Conservation (phyloP, 2,888 invertebrate genomes). For the Meganola albula region DNA sequence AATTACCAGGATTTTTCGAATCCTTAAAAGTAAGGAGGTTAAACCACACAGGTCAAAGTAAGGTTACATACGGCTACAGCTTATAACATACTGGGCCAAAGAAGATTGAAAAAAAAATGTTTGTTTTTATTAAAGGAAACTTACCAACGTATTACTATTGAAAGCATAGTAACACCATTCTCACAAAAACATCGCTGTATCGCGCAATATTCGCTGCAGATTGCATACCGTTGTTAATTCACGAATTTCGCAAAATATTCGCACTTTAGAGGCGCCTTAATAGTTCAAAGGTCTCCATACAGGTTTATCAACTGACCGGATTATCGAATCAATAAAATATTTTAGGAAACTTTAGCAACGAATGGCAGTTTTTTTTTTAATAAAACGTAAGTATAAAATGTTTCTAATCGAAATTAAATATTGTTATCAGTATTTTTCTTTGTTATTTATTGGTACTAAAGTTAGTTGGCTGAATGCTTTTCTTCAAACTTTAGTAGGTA, state of each 20-base stretch:
- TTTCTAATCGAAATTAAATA: slow-evolving; percentile 18
- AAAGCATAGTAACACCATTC: too few species aligned
- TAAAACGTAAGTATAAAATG: slow-evolving; percentile 16
- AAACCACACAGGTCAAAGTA: too few species aligned
- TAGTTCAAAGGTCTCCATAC: slow-evolving; percentile 65
- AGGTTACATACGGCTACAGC: too few species aligned
- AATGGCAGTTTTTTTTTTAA: slow-evolving; percentile 33
- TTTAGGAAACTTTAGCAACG: slow-evolving; percentile 37
- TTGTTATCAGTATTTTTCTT: slow-evolving; percentile 13
- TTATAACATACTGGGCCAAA: too few species aligned
- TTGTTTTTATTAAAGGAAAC: too few species aligned
- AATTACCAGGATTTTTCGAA: too few species aligned
- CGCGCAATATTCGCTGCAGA: background rate
- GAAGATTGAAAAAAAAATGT: too few species aligned
- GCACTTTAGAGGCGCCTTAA: slow-evolving; percentile 32
- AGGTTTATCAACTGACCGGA: slow-evolving; percentile 48
- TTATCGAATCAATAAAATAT: slow-evolving; percentile 46
- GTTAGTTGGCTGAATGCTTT: too few species aligned
- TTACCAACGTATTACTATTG: too few species aligned
- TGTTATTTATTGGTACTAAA: slow-evolving; percentile 13
- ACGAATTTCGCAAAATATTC: slow-evolving; percentile 1
- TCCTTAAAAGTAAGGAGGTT: too few species aligned
- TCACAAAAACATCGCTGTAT: too few species aligned
- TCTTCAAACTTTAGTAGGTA: too few species aligned
- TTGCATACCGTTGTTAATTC: background rate